phyloP scores from a whole-genome alignment of 2,797 vertebrate genomes.

The Meda fulgida region DNA sequence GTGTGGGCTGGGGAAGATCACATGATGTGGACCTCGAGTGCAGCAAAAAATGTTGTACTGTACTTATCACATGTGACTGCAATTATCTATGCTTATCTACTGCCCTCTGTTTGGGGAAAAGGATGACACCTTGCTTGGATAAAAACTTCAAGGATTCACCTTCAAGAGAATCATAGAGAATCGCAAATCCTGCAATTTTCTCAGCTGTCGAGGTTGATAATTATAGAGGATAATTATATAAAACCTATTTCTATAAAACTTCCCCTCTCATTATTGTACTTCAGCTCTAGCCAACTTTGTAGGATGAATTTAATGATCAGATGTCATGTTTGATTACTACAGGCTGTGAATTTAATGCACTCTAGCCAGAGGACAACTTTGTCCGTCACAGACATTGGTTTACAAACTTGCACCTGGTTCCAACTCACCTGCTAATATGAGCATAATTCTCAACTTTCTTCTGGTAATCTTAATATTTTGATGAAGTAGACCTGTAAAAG shows the following conservation, averaged over 20 bases:
- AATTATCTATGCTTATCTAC: constrained; percentile 60
- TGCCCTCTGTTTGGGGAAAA: constrained; percentile 43
- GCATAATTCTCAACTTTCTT: background rate
- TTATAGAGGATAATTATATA: constrained; percentile 9
- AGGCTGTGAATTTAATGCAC: constrained; percentile 27
- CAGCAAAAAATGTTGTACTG: constrained; percentile 25
- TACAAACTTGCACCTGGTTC: constrained; percentile 2
- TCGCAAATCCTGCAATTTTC: constrained; percentile 29
- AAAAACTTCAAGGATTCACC: constrained; percentile 46
- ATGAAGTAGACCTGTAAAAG: background rate
- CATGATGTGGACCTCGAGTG: constrained; percentile 43
- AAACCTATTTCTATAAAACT: constrained; percentile 18
- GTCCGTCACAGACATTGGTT: background rate
- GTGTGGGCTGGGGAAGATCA: constrained; percentile 35
- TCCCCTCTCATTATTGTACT: constrained; percentile 8
- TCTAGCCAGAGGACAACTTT: constrained; percentile 2
- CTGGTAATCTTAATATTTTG: background rate
- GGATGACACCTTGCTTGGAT: constrained; percentile 38
- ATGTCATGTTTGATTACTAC: constrained; percentile 20
- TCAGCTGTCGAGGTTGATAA: constrained; percentile 4
- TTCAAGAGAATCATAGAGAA: constrained; percentile 10
- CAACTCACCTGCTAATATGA: background rate
- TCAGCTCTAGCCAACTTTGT: constrained; percentile 9
- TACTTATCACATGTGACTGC: constrained; percentile 58
- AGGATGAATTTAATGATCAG: constrained; percentile 35